A percentile compares a stretch with the other conserved stretches of the same genome.
Conservation (phyloP, 2,797 vertebrate species). For the Intellagama lesueurii region DNA sequence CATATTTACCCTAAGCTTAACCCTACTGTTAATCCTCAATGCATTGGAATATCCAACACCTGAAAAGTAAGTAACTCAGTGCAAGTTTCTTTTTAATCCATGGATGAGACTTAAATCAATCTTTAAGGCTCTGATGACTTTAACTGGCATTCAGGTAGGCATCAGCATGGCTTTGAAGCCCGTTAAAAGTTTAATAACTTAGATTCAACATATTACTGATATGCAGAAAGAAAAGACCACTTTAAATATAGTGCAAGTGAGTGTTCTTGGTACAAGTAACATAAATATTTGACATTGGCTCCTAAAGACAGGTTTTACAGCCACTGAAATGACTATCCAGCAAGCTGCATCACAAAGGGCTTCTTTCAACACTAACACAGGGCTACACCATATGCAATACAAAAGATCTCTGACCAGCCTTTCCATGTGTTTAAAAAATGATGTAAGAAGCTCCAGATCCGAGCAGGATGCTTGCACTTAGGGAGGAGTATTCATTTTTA, state of each 20-base stretch:
- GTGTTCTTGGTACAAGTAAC: not conserved
- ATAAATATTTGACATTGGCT: not conserved
- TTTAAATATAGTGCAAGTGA: not conserved
- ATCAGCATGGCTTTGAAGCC: not conserved
- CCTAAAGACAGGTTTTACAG: not conserved
- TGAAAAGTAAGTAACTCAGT: too few species aligned
- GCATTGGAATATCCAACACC: too few species aligned
- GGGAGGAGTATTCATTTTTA: not conserved
- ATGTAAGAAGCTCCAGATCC: not conserved
- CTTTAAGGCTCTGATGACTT: too few species aligned
- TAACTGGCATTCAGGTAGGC: too few species aligned
- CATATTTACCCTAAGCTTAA: too few species aligned
- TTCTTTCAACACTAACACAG: not conserved
- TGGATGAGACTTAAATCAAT: too few species aligned
- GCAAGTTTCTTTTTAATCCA: too few species aligned
- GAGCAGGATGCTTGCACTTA: not conserved
- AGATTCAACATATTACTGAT: not conserved
- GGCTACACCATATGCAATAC: not conserved
- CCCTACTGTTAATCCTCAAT: too few species aligned
- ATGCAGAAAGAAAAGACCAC: not conserved
- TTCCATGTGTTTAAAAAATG: not conserved
- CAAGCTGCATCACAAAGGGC: not conserved
- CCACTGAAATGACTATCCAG: not conserved
- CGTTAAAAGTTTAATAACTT: not conserved
- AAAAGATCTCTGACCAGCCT: too few species aligned